phyloP scores from a whole-genome alignment of 2,888 invertebrate genomes.

The Ametastegia equiseti region DNA sequence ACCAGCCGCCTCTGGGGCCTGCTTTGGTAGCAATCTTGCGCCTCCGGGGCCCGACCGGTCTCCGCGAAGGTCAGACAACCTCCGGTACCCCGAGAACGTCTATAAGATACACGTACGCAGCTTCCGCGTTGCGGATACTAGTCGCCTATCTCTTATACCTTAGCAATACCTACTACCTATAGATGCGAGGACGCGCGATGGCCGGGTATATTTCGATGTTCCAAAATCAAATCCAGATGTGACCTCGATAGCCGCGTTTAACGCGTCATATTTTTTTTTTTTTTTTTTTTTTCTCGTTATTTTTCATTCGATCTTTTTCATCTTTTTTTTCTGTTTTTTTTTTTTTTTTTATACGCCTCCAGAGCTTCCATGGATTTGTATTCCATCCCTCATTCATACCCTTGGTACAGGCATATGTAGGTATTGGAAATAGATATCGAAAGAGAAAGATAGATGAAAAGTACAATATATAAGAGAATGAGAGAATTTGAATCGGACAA shows the following conservation, averaged over 20 bases:
- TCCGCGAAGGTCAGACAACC: constrained; percentile 25
- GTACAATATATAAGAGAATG: neutral
- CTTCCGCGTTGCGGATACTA: constrained; percentile 34
- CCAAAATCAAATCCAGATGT: constrained; percentile 34
- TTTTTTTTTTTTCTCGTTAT: neutral
- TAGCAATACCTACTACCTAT: neutral
- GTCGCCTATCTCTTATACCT: neutral
- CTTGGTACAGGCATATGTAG: neutral
- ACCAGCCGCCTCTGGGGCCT: constrained; percentile 16
- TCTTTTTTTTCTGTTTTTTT: neutral
- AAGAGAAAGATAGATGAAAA: neutral
- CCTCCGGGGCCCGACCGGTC: constrained; percentile 35
- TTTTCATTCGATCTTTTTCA: neutral
- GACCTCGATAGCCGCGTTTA: constrained; percentile 10
- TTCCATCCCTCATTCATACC: neutral
- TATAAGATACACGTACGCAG: neutral
- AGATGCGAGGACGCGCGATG: neutral
- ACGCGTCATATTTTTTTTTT: neutral
- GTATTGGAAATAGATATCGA: neutral
- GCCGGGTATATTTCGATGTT: neutral
- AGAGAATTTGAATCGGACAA: neutral
- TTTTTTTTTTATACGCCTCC: neutral
- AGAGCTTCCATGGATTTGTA: neutral
- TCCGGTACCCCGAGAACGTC: neutral
- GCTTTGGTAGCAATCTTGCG: neutral